Percentiles rank a stretch among this genome's conserved stretches.
phyloP scores from a whole-genome alignment of 1,140 invertebrate genomes.

The Luehdorfia chinensis region DNA sequence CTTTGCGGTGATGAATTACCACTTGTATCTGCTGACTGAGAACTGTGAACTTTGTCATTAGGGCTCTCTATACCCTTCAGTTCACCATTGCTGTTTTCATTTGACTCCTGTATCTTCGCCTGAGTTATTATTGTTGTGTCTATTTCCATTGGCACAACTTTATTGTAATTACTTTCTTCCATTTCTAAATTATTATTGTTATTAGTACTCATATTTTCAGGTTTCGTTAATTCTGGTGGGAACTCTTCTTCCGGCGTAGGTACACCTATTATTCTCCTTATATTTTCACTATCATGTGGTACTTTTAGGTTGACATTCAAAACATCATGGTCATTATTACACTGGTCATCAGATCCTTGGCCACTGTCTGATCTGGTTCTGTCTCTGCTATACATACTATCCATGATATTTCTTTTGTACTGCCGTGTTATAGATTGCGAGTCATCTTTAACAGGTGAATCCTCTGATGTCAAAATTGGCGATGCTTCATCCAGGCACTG shows the following conservation, averaged over 20 bases:
- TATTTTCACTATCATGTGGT: conserved; percentile 58
- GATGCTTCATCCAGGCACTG: conserved; percentile 67
- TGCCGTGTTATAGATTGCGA: conserved; percentile 38
- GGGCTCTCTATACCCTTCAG: conserved; percentile 51
- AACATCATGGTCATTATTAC: conserved; percentile 55
- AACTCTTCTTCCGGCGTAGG: conserved; percentile 57
- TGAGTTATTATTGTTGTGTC: conserved; percentile 56
- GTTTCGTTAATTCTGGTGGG: conserved; percentile 44
- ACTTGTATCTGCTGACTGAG: conserved; percentile 70
- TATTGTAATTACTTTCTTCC: conserved; percentile 56
- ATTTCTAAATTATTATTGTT: conserved; percentile 61
- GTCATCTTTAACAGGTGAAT: conserved; percentile 67
- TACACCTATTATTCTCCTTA: conserved; percentile 65
- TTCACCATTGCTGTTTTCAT: conserved; percentile 44
- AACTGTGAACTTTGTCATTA: conserved; percentile 57
- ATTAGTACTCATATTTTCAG: conserved; percentile 44
- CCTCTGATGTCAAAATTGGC: conserved; percentile 61
- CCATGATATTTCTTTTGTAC: conserved; percentile 64
- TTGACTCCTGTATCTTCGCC: conserved; percentile 51
- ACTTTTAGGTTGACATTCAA: conserved; percentile 56
- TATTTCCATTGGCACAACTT: conserved; percentile 67
- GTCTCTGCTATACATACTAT: conserved; percentile 57
- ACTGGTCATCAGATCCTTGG: conserved; percentile 66
- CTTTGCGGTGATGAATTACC: conserved; percentile 71
- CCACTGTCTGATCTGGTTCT: conserved; percentile 63